phyloP scores from a whole-genome alignment of 2,113 vertebrate species.

The Scortum barcoo region DNA sequence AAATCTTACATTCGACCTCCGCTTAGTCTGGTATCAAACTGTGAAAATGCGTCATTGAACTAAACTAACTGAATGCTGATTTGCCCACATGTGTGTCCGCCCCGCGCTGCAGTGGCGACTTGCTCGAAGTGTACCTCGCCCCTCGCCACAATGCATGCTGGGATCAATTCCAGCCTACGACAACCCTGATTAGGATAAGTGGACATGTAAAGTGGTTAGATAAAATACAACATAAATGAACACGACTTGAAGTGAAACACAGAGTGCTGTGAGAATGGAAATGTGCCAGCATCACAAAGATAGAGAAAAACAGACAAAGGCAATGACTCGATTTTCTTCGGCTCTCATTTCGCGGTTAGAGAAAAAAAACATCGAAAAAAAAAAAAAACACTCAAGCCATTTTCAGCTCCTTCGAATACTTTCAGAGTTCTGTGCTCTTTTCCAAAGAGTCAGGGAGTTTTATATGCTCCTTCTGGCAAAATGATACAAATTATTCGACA shows the following conservation, averaged over 20 bases:
- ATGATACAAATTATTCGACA: slow-evolving; percentile 51
- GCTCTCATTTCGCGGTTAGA: not conserved
- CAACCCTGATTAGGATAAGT: not conserved
- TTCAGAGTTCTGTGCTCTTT: slow-evolving; percentile 29
- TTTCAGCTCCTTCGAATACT: slow-evolving; percentile 11
- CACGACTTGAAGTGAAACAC: not conserved
- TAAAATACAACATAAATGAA: not conserved
- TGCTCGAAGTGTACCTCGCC: not conserved
- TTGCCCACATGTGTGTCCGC: not conserved
- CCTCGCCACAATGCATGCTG: not conserved
- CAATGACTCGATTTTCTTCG: not conserved
- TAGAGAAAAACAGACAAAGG: not conserved
- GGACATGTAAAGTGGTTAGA: not conserved
- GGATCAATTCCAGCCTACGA: not conserved
- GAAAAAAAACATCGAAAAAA: no score
- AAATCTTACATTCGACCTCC: not conserved
- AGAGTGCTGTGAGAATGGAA: not conserved
- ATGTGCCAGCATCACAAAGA: not conserved
- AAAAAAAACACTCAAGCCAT: not conserved
- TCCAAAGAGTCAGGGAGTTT: slow-evolving; percentile 23
- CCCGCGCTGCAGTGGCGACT: not conserved
- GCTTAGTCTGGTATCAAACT: not conserved
- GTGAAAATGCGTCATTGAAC: not conserved
- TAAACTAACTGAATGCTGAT: not conserved
- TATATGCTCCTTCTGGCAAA: slow-evolving; percentile 44